Base-by-base conservation (phyloP, 2,888 invertebrate genomes). In the Eristalis tenax region DNA sequence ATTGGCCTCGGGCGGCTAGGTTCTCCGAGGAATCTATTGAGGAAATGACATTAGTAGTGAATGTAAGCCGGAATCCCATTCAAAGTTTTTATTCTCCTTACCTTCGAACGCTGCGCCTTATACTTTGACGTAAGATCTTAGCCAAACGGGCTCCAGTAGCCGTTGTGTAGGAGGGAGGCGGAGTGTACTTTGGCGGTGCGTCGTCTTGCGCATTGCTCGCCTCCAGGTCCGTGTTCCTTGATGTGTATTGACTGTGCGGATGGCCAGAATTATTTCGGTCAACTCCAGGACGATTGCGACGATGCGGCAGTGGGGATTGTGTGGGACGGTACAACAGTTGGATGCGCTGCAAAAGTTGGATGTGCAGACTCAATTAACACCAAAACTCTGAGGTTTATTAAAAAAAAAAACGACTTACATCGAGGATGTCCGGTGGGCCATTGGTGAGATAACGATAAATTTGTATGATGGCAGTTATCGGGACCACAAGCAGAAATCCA, bases 131-230 rank as follows among this genome's bases (percentile, higher is more conserved):
- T 35, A 96, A 91, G 90, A 96, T 94, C 91, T 96, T 96, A 6
- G 96, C 96, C 80, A 97, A 94, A 56, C 97, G 93, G 0, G 97
- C 97, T 1, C 98, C 98, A 0, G 98, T 98, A 0, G 98, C 98
- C 4, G 98, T 98, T 38, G 97, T 97, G 91, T 98, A 98, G 0
- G 97, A 97, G 0, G 98, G 98, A 2, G 98, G 98, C 0, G 98
- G 98, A 0, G 98, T 98, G 93, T 98, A 98, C 92, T 98, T 98
- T 69, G 98, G 98, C 4, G 98, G 98, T 1, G 97, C 97, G 94
- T 97, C 97, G 90, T 95, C 95, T 61, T 91, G 89, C 22, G 65
- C 15, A 90, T 90, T 23, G 91, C 90, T 88, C 2, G 89, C 84
- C 84, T 90, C 89, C 8, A 88, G 18, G 70, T 89, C 90, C 56